phyloP scores from a whole-genome alignment of 2,113 vertebrate species.

The Mastomys natalensis region DNA sequence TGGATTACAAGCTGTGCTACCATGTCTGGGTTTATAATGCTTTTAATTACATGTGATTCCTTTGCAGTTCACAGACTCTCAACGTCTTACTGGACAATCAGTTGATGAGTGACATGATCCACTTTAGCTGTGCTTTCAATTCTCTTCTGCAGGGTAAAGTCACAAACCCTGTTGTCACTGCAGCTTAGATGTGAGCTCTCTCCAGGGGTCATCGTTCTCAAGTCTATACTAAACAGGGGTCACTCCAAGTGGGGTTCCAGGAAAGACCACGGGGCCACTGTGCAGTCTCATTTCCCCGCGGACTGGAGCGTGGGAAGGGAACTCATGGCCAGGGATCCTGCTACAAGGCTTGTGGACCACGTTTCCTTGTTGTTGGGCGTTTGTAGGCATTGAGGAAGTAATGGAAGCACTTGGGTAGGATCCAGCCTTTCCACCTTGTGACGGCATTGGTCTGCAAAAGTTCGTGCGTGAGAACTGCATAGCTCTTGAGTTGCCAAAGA shows the following conservation, averaged over 20 bases:
- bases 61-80: not conserved
- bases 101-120: not conserved
- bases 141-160: not conserved
- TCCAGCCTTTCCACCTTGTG: not conserved
- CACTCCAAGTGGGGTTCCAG: not conserved
- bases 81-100: slow-evolving; percentile 21
- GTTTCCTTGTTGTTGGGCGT: not conserved
- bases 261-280: slow-evolving; percentile 11
- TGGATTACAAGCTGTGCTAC: not conserved
- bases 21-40: not conserved
- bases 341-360: not conserved
- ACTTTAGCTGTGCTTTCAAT: not conserved
- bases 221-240: not conserved
- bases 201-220: not conserved
- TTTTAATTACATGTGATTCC: not conserved
- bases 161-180: not conserved
- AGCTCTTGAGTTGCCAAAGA: not conserved
- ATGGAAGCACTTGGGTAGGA: not conserved
- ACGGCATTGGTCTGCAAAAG: not conserved
- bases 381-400: not conserved
- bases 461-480: not conserved
- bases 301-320: not conserved
- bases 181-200: not conserved
- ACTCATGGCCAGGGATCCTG: not conserved
- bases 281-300: not conserved